Evolutionary conservation across 2,113 vertebrate genomes (phyloP).

Genomic region (Collichthys lucidus): DNA sequence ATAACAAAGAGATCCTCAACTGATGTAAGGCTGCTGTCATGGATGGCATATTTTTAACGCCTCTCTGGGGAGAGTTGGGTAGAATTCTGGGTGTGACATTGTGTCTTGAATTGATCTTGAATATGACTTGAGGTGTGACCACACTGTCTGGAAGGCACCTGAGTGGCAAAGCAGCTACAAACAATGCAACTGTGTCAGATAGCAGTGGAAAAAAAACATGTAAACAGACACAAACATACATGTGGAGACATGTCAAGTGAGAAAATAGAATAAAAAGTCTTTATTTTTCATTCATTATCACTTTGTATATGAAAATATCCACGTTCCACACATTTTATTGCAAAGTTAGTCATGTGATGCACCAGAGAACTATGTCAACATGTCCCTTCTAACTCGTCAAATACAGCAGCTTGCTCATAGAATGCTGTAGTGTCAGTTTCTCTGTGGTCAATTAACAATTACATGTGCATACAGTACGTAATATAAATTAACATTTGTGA

Average conservation of each 20-base stretch:
- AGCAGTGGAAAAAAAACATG: neutral
- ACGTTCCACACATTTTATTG: neutral
- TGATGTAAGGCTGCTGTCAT: constrained; percentile 65
- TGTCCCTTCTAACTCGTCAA: too few species aligned
- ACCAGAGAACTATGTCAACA: too few species aligned
- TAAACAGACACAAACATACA: neutral
- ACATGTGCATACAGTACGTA: too few species aligned
- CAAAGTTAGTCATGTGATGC: neutral
- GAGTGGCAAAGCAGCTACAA: neutral
- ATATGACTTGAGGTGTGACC: constrained; percentile 36
- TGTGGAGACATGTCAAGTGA: neutral
- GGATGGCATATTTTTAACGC: constrained; percentile 46
- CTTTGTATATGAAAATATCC: neutral
- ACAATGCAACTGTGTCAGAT: neutral
- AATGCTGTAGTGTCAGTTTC: too few species aligned
- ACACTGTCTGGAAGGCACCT: constrained; percentile 12
- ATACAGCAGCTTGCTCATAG: too few species aligned
- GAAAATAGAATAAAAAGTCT: neutral
- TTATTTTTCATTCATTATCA: neutral
- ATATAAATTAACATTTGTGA: too few species aligned
- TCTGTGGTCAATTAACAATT: too few species aligned
- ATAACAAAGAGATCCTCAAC: constrained; percentile 55
- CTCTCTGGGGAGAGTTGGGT: constrained; percentile 29
- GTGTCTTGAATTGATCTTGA: constrained; percentile 26
- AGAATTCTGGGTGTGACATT: constrained; percentile 26